A percentile compares a stretch with the other conserved stretches of the same genome.
Conservation (phyloP, 30 jellyfish, hydroid and myxozoan genomes). For the Cassiopea andromeda region DNA sequence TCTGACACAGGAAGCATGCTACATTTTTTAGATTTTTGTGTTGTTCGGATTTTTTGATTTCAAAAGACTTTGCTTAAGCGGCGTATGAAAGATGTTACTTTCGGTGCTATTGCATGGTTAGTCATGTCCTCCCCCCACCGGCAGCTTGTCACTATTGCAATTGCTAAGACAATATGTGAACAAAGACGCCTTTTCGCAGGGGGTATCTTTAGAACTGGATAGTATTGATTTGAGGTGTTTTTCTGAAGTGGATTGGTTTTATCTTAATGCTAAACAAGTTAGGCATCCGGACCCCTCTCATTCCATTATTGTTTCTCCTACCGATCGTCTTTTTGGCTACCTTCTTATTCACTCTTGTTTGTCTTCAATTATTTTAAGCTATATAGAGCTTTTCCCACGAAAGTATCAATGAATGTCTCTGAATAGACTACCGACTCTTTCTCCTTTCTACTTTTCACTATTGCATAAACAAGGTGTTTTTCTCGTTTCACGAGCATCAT, state of each 20-base stretch:
- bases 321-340: constrained; percentile 36
- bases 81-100: constrained; percentile 2
- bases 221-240: not conserved
- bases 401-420: constrained; percentile 35
- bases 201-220: not conserved
- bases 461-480: constrained; percentile 48
- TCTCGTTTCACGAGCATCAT: constrained; percentile 10
- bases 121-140: not conserved
- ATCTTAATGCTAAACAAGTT: constrained; percentile 17
- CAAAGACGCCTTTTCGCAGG: not conserved
- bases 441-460: constrained; percentile 1
- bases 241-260: constrained; percentile 3
- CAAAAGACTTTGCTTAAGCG: constrained; percentile 1
- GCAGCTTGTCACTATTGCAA: not conserved
- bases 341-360: constrained; percentile 25
- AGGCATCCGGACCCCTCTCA: constrained; percentile 51
- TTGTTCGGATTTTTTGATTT: not conserved
- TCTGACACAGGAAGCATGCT: not conserved
- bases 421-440: constrained; percentile 22
- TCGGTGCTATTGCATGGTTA: not conserved
- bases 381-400: constrained; percentile 55
- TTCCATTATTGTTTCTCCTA: not conserved
- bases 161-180: not conserved
- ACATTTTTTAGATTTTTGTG: constrained; percentile 1
- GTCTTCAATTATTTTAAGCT: constrained; percentile 16